These are phyloP conservation scores for Potamilus streckersoni DNA, from an alignment of 1,140 invertebrate species.

Conservation along the genomic window DNA sequence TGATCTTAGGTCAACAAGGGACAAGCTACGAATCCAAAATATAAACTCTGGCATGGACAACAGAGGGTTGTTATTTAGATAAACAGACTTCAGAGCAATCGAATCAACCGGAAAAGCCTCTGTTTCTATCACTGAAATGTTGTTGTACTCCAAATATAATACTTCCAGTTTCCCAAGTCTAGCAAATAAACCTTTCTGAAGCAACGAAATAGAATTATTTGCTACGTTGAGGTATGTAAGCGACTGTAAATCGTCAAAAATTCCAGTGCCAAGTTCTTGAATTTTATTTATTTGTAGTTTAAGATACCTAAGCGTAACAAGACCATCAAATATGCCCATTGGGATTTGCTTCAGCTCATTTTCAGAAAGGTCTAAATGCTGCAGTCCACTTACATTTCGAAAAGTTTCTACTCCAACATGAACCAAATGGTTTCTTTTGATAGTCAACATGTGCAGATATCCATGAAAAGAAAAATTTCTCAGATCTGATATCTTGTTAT, in stretches of 20 bases:
- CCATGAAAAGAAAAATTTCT: slow-evolving; percentile 33
- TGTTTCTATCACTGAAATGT: slow-evolving; percentile 15
- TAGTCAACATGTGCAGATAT: slow-evolving; percentile 35
- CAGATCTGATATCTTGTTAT: slow-evolving; percentile 37
- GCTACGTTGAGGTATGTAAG: slow-evolving; percentile 23
- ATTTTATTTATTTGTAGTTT: background rate
- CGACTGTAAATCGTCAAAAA: background rate
- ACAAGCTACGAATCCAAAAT: slow-evolving; percentile 37
- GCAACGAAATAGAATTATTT: slow-evolving; percentile 27
- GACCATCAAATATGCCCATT: slow-evolving; percentile 17
- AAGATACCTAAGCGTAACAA: background rate
- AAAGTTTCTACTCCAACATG: slow-evolving; percentile 34
- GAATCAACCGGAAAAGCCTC: slow-evolving; percentile 28
- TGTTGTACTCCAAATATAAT: slow-evolving; percentile 39
- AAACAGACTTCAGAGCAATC: slow-evolving; percentile 23
- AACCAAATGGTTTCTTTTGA: slow-evolving; percentile 30
- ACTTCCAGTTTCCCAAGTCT: slow-evolving; percentile 29
- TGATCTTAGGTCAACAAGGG: slow-evolving; percentile 27
- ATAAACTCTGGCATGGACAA: slow-evolving; percentile 36
- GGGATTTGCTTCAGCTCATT: slow-evolving; percentile 35
- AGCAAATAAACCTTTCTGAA: slow-evolving; percentile 31
- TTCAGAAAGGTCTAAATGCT: slow-evolving; percentile 35
- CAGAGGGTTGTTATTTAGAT: slow-evolving; percentile 40
- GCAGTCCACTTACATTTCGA: slow-evolving; percentile 28
- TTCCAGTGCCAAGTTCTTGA: too few relatives aligned